A percentile compares a stretch with the other conserved stretches of the same genome.
Conservation (phyloP, 2,113 vertebrate genomes). For the Synodontis membranacea region DNA sequence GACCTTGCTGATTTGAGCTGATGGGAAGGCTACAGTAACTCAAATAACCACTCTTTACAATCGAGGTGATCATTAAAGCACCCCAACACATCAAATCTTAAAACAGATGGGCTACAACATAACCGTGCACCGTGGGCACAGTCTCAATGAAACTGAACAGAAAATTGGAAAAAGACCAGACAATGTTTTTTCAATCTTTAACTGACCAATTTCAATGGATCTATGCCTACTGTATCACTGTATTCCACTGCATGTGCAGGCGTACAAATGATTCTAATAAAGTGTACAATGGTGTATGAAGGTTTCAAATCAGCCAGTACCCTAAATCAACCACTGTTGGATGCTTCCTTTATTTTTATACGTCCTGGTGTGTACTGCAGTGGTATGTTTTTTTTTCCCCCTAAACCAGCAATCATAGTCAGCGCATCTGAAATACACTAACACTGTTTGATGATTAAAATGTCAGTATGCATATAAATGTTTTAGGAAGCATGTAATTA, state of each 20-base stretch:
- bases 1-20: neutral
- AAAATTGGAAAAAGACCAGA: neutral
- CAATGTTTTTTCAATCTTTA: neutral
- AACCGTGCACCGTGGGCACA: neutral
- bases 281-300: neutral
- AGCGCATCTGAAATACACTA: neutral
- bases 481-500: neutral
- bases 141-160: neutral
- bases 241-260: neutral
- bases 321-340: neutral
- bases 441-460: constrained; percentile 18
- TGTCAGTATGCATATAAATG: neutral
- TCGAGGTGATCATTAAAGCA: neutral
- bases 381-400: neutral
- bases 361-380: neutral
- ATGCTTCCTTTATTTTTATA: constrained; percentile 35
- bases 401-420: neutral
- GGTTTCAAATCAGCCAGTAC: neutral
- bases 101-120: neutral
- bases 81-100: neutral
- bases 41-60: neutral
- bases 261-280: neutral
- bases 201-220: neutral
- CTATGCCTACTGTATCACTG: neutral
- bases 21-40: neutral